Base-by-base conservation (phyloP, 2,113 vertebrate genomes). In the Anoplopoma fimbria region DNA sequence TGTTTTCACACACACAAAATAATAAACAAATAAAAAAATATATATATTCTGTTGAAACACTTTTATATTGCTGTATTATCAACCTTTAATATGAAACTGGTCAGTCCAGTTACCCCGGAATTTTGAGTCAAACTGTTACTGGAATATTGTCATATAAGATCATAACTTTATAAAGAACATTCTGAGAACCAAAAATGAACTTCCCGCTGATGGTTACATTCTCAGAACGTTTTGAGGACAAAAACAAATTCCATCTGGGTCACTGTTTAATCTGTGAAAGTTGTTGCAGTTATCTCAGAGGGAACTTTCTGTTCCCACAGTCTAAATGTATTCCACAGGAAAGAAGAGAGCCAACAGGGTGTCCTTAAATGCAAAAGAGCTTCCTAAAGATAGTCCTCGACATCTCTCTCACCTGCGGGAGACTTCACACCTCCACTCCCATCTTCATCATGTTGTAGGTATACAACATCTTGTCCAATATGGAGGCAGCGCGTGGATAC, bases 401-500 rank as follows among this genome's bases (percentile, higher is more conserved):
- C 70, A 27, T 63, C 31, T 76, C 65, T 65, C 55, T 36, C 67
- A 79, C 71, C 71, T 71, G 83, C 53, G 0, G 74, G 71, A 82
- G 65, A 31, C 53, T 81, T 83, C 74, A 57, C 68, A 78, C 10
- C 60, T 82, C 75, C 33, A 19, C 61, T 68, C 64, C 47, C 58
- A 33, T 77, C 57, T 65, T 64, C 68, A 36, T 72, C 65, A 40
- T 8, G 81, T 73, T 73, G 81, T 81, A 88, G 79, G 81, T 73
- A 84, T 86, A 86, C 78, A 79, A 70, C 57, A 40, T 45, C 65
- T 58, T n/a, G n/a, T 78, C 27, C 38, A 77, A 71, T 34, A 75
- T 2, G 47, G 58, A 79, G 58, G 65, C 73, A 51, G 58, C 0
- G 23, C 81, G 80, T 74, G 75, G 85, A 85, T 10, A 76, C 62